These are phyloP conservation scores for Sturmia bella DNA, from an alignment of 2,888 invertebrate species.

Conservation along the genomic window DNA sequence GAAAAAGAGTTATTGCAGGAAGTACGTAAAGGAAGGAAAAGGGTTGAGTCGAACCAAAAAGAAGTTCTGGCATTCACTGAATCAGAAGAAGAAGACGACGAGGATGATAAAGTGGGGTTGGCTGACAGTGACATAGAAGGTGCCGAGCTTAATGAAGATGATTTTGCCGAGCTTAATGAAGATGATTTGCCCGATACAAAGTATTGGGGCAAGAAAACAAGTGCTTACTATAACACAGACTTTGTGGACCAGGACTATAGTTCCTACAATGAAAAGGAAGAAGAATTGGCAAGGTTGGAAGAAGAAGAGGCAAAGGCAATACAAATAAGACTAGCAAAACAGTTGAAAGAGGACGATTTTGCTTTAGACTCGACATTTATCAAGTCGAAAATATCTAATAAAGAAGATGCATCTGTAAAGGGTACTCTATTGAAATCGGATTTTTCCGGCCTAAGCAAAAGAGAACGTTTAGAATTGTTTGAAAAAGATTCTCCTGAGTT, in stretches of 20 bases:
- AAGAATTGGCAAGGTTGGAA: constrained; percentile 89
- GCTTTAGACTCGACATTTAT: constrained; percentile 82
- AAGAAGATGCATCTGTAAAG: constrained; percentile 21
- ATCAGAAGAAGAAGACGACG: constrained; percentile 81
- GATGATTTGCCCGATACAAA: constrained; percentile 89
- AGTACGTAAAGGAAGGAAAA: constrained; percentile 82
- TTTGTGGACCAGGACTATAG: constrained; percentile 92
- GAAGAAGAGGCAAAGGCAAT: constrained; percentile 92
- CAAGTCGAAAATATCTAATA: constrained; percentile 79
- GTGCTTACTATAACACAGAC: constrained; percentile 92
- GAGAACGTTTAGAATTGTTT: constrained; percentile 89
- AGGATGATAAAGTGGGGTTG: constrained; percentile 81
- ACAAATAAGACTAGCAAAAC: constrained; percentile 88
- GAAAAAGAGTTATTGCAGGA: constrained; percentile 86
- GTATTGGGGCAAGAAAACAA: constrained; percentile 94
- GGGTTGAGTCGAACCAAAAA: constrained; percentile 83
- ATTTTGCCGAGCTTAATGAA: constrained; percentile 86
- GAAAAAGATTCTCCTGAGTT: constrained; percentile 95
- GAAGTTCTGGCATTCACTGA: constrained; percentile 85
- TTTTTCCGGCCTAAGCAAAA: constrained; percentile 87
- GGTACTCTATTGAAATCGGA: constrained; percentile 86
- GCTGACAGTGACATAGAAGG: constrained; percentile 91
- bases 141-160: constrained; percentile 83
- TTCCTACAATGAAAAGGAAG: constrained; percentile 83
- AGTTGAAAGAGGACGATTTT: constrained; percentile 91